Conservation (phyloP, 2,797 vertebrate species). For the Pogoniulus pusillus region DNA sequence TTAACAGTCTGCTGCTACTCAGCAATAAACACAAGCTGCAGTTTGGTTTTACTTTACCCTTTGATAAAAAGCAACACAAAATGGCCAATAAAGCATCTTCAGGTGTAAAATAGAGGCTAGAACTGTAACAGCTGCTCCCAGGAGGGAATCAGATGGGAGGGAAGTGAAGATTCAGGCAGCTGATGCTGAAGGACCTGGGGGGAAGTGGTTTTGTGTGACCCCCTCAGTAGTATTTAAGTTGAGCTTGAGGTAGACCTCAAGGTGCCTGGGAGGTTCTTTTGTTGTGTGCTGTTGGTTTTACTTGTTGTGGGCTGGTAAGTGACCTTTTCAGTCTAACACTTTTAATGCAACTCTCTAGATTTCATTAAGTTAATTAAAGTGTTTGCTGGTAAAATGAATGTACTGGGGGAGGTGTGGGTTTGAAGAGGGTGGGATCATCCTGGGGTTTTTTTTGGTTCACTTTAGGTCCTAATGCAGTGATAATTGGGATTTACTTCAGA, state of each 20-base stretch:
- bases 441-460: neutral
- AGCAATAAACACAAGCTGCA: neutral
- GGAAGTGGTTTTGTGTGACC: neutral
- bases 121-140: neutral
- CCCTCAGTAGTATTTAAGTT: neutral
- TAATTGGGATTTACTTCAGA: fast-evolving
- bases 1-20: neutral
- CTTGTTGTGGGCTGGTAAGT: neutral
- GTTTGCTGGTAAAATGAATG: neutral
- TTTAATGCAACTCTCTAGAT: neutral
- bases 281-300: neutral
- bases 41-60: neutral
- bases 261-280: neutral
- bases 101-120: neutral
- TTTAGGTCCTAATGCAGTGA: neutral
- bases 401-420: neutral
- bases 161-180: neutral
- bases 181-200: neutral
- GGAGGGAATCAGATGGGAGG: neutral
- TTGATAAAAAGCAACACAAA: neutral
- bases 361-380: neutral
- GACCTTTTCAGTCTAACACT: fast-evolving
- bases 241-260: fast-evolving
- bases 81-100: neutral
- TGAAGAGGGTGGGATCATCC: neutral